Conservation (phyloP, 1,140 invertebrate species). For the Drosophila ananassae region DNA sequence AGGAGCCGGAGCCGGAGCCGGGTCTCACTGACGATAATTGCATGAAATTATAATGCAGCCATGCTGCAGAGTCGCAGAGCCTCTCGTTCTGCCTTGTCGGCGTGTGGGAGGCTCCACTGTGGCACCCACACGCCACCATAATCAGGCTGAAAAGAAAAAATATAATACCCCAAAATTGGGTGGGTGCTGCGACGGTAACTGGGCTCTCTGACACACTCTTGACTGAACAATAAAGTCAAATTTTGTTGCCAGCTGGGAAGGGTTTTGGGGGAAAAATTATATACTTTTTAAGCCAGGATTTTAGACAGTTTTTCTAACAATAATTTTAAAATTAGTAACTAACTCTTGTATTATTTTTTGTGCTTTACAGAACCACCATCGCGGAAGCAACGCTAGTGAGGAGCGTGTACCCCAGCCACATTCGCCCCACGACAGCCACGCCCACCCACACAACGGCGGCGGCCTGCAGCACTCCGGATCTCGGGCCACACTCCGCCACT, state of each 20-base stretch:
- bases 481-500: constrained; percentile 74
- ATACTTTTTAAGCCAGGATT: constrained; percentile 5
- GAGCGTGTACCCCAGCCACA: constrained; percentile 82
- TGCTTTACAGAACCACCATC: constrained; percentile 65
- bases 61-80: constrained; percentile 18
- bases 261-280: constrained; percentile 12
- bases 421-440: constrained; percentile 68
- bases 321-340: not conserved
- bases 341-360: not conserved
- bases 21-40: constrained; percentile 71
- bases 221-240: constrained; percentile 13
- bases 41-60: constrained; percentile 81
- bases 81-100: constrained; percentile 17
- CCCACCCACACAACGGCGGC: constrained; percentile 49
- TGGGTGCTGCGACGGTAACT: constrained; percentile 1
- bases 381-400: constrained; percentile 73
- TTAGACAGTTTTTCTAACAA: not conserved
- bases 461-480: constrained; percentile 73
- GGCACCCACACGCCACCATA: constrained; percentile 41
- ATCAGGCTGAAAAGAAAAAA: constrained; percentile 6
- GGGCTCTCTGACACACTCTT: constrained; percentile 40
- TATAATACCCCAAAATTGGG: constrained; percentile 2
- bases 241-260: constrained; percentile 5
- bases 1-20: constrained; percentile 3
- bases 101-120: constrained; percentile 54